These are phyloP conservation scores for Anser brachyrhynchus DNA, from an alignment of 2,113 vertebrate genomes.

Conservation along the genomic window DNA sequence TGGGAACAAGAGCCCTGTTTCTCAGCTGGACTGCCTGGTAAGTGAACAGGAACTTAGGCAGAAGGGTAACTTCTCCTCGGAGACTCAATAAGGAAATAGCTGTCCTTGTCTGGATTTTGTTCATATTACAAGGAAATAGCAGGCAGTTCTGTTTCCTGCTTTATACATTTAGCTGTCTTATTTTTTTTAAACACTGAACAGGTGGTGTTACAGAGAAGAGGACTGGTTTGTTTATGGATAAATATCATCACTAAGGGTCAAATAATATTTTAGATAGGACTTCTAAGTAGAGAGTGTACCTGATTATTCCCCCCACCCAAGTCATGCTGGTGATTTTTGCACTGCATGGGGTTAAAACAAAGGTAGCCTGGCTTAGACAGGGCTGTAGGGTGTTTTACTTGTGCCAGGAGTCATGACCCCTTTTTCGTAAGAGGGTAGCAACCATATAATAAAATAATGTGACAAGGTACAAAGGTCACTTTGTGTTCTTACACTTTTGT, in stretches of 20 bases:
- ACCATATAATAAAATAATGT: background rate
- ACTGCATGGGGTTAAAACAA: background rate
- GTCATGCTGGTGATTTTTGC: background rate
- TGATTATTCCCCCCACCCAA: background rate
- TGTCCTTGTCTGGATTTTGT: slow-evolving; percentile 50
- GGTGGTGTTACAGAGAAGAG: background rate
- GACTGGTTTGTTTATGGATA: background rate
- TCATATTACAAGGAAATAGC: slow-evolving; percentile 47
- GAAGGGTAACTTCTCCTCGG: slow-evolving; percentile 35
- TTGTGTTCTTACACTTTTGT: background rate
- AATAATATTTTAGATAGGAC: background rate
- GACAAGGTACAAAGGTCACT: background rate
- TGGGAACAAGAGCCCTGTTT: slow-evolving; percentile 87
- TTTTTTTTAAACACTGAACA: background rate
- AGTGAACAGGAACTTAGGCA: slow-evolving; percentile 50
- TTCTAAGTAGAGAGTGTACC: background rate
- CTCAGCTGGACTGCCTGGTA: slow-evolving; percentile 85
- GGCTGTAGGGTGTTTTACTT: background rate
- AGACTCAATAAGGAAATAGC: slow-evolving; percentile 54
- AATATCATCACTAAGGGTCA: background rate
- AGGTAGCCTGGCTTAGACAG: background rate
- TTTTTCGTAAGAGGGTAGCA: background rate
- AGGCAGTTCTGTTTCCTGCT: slow-evolving; percentile 55
- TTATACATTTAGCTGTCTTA: background rate
- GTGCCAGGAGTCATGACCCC: background rate